Conservation (phyloP, 2,113 vertebrate genomes). For the Brachirus orientalis region DNA sequence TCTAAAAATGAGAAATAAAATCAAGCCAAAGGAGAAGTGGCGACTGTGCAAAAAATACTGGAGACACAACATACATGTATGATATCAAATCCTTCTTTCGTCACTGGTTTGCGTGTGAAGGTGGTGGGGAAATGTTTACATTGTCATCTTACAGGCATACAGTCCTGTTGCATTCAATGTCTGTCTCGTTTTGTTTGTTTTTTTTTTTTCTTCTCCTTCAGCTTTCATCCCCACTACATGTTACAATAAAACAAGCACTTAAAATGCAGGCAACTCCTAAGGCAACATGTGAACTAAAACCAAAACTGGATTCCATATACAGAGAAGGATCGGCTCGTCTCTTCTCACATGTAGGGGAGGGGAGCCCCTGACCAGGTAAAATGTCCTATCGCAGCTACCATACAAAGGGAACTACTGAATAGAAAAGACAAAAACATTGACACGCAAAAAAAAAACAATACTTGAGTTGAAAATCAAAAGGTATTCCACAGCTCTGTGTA, state of each 20-base stretch:
- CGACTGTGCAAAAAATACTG: slow-evolving; percentile 75
- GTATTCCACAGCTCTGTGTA: slow-evolving; percentile 39
- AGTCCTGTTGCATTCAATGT: slow-evolving; percentile 47
- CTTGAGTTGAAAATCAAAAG: slow-evolving; percentile 63
- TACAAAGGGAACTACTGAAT: slow-evolving; percentile 62
- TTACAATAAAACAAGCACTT: slow-evolving; percentile 75
- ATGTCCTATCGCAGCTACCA: slow-evolving; percentile 53
- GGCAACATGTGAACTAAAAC: slow-evolving; percentile 85
- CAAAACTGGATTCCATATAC: slow-evolving; percentile 52
- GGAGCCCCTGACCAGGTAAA: slow-evolving; percentile 52
- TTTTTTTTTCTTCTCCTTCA: not conserved
- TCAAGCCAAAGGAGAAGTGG: slow-evolving; percentile 30
- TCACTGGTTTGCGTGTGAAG: slow-evolving; percentile 37
- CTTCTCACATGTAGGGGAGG: slow-evolving; percentile 8
- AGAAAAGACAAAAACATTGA: slow-evolving; percentile 68
- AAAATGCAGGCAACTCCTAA: slow-evolving; percentile 80
- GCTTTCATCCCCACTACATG: slow-evolving; percentile 39
- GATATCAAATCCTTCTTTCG: slow-evolving; percentile 30
- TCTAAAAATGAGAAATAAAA: slow-evolving; percentile 37
- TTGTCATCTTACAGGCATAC: slow-evolving; percentile 52
- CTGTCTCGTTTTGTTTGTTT: slow-evolving; percentile 11
- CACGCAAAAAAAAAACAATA: slow-evolving; percentile 65
- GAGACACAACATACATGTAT: not conserved
- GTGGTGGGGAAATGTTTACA: slow-evolving; percentile 45
- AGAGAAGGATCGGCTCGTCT: slow-evolving; percentile 38